Evolutionary conservation across 2,888 invertebrate species (phyloP).

Genomic region (Phrixothrix hirtus): DNA sequence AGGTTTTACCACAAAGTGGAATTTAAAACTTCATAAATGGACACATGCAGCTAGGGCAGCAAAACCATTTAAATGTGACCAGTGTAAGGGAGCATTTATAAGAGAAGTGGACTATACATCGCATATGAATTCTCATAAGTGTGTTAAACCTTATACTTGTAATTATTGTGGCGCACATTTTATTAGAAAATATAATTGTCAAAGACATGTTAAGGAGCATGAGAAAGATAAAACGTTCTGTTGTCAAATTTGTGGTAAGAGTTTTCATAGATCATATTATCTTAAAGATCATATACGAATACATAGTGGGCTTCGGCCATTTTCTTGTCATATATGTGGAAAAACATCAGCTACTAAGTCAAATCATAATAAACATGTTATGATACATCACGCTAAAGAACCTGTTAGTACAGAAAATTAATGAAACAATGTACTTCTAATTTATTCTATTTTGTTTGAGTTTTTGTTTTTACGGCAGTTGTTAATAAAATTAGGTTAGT

Average conservation of each 20-base stretch:
- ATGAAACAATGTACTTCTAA: background rate
- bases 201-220: conserved; percentile 83
- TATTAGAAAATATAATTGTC: conserved; percentile 85
- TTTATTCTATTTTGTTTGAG: background rate
- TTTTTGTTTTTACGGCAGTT: background rate
- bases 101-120: conserved; percentile 78
- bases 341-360: conserved; percentile 88
- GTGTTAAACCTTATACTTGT: conserved; percentile 83
- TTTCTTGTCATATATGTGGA: conserved; percentile 84
- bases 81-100: conserved; percentile 84
- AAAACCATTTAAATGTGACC: conserved; percentile 82
- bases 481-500: background rate
- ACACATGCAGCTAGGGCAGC: conserved; percentile 82
- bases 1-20: conserved; percentile 87
- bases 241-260: conserved; percentile 74
- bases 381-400: conserved; percentile 87
- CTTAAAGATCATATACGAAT: conserved; percentile 85
- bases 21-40: conserved; percentile 86
- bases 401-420: conserved; percentile 83
- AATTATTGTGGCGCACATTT: conserved; percentile 90
- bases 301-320: conserved; percentile 80
- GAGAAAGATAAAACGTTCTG: conserved; percentile 63
- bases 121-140: conserved; percentile 84
- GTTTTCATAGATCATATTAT: conserved; percentile 86
- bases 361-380: conserved; percentile 87